Base-by-base conservation (phyloP, 2,797 vertebrate species). In the Botia almorhae region DNA sequence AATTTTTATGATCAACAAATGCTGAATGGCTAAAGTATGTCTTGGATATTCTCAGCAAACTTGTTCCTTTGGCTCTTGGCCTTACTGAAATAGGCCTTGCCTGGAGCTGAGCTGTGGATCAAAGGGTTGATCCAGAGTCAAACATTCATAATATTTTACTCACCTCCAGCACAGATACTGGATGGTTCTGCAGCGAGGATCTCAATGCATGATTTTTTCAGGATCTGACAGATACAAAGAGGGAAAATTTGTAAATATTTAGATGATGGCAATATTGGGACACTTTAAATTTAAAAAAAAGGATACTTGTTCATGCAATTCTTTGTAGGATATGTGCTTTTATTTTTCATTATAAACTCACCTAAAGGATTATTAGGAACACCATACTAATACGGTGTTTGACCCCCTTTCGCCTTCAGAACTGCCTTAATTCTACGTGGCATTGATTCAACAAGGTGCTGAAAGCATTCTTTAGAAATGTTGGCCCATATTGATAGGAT, bases 201-300 rank as follows among this genome's bases (percentile, higher is more conserved):
- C 92, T 99, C 98, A 2, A 98, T 99, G 43, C 98, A 99, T 33
- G 98, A 99, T 84, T 96, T 98, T 92, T 97, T 98, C 80, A 99
- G 87, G 87, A 99, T 99, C 98, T 99, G 82, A 74, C 77, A 83
- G 51, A 36, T 19, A 82, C 7, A 85, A 51, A 87, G 56, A 84
- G 77, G 79, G 8, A 43, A 75, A 71, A 33, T 63, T 19, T 53
- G 14, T 2, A 21, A 33, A 56, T 12, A 56, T 12, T 56, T 16
- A 26, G 2, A 7, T 16, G 3, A 61, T 29, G 29, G 29, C 29
- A 29, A 29, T 29, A 4, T 29, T 29, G 29, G 29, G 4, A 29
- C 29, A 29, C 29, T 10, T 23, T 5, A 17, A 51, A 51, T 51
- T 51, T 16, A 16, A 1, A 53, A n/a, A 13, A 14, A 3, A 16